phyloP scores from a whole-genome alignment of 1,140 invertebrate genomes.

The Pararge aegeria region DNA sequence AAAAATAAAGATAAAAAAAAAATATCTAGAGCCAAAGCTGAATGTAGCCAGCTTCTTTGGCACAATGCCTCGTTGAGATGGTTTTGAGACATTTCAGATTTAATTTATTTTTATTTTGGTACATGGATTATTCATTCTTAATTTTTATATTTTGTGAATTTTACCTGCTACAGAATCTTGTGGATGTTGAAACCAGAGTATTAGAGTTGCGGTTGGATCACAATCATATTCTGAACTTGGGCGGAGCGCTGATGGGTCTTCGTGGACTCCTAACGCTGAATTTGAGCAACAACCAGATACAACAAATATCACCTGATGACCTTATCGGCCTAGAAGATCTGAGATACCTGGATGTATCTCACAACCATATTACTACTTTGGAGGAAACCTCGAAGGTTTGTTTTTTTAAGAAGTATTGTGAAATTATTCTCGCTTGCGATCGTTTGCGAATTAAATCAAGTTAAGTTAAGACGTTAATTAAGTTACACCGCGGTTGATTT shows the following conservation, averaged over 20 bases:
- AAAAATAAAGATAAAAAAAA: too few relatives aligned
- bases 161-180: conserved; percentile 81
- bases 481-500: too few relatives aligned
- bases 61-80: too few relatives aligned
- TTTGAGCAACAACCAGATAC: conserved; percentile 86
- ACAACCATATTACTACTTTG: conserved; percentile 87
- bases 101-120: too few relatives aligned
- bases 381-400: conserved; percentile 89
- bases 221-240: conserved; percentile 85
- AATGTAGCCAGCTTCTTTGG: too few relatives aligned
- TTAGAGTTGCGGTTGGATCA: conserved; percentile 86
- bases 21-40: too few relatives aligned
- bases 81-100: too few relatives aligned
- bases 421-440: conserved; percentile 28
- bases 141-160: too few relatives aligned
- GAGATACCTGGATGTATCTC: conserved; percentile 86
- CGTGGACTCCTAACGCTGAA: conserved; percentile 85
- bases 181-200: conserved; percentile 85
- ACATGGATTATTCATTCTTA: too few relatives aligned
- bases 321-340: conserved; percentile 86
- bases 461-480: too few relatives aligned
- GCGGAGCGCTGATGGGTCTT: conserved; percentile 86
- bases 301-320: conserved; percentile 86
- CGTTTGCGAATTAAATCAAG: conserved; percentile 35
- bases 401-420: conserved; percentile 18